Percentiles rank a stretch among this genome's conserved stretches.
Conservation (phyloP, 2,888 invertebrate genomes). For the Vannuccia rotundouncinata region DNA sequence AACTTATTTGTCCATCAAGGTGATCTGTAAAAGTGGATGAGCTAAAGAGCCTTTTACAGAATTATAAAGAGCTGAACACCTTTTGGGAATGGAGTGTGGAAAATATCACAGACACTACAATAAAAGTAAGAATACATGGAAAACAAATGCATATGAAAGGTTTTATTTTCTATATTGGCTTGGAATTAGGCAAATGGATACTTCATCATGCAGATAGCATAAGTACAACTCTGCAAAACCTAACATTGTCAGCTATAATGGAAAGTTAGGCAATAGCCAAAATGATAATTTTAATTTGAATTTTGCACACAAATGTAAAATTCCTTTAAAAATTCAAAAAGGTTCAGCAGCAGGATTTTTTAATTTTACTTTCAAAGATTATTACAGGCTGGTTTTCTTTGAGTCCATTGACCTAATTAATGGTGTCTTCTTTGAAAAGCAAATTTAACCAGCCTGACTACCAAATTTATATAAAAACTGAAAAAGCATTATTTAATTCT, state of each 20-base stretch:
- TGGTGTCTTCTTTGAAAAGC: neutral
- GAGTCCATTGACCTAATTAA: neutral
- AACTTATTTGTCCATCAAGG: neutral
- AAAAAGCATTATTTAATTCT: constrained; percentile 1
- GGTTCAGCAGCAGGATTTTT: neutral
- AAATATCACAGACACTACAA: neutral
- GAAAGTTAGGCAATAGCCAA: neutral
- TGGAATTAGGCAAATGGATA: neutral
- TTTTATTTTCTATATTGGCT: neutral
- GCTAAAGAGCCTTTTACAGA: neutral
- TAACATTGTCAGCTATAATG: neutral
- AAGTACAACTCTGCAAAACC: neutral
- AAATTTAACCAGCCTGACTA: constrained; percentile 1
- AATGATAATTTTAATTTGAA: neutral
- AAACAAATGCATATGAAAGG: neutral
- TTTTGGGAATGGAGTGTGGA: neutral
- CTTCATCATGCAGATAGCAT: neutral
- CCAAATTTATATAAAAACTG: constrained; percentile 11
- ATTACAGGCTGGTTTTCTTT: neutral
- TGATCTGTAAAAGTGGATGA: neutral
- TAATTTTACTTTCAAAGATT: neutral
- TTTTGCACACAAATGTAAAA: neutral
- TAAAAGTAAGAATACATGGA: neutral
- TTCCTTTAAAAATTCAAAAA: neutral
- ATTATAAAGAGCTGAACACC: neutral